A percentile compares a stretch with the other conserved stretches of the same genome.
Conservation (phyloP, 2,113 vertebrate genomes). For the Podocnemis expansa region DNA sequence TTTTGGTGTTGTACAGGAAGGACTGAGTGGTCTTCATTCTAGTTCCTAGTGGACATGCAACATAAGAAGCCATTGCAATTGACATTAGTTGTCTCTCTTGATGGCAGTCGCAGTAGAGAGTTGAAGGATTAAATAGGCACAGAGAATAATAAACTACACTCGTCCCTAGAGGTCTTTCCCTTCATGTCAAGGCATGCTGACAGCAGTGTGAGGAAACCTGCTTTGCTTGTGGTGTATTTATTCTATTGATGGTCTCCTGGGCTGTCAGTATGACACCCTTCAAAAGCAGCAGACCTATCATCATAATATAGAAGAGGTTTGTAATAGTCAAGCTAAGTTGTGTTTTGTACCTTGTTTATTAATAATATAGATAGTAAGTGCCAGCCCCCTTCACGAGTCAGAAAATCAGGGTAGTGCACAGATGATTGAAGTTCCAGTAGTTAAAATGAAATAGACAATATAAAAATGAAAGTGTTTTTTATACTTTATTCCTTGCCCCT, state of each 20-base stretch:
- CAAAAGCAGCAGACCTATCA: neutral
- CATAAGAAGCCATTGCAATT: neutral
- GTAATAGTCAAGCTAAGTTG: constrained; percentile 63
- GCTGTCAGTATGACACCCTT: neutral
- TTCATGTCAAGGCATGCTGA: neutral
- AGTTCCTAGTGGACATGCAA: neutral
- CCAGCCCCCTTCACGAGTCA: constrained; percentile 63
- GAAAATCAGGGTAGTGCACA: constrained; percentile 54
- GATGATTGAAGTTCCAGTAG: constrained; percentile 66
- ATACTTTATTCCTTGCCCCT: constrained; percentile 47
- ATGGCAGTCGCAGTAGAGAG: neutral
- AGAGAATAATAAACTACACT: neutral
- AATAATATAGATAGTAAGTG: constrained; percentile 62
- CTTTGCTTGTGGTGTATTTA: neutral
- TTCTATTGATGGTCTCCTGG: neutral
- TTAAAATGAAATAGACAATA: constrained; percentile 70
- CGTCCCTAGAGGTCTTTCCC: neutral
- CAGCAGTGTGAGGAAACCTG: fast-evolving
- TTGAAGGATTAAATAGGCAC: neutral
- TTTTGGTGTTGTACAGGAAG: neutral
- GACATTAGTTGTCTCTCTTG: neutral
- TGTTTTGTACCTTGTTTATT: constrained; percentile 64
- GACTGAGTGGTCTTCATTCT: neutral
- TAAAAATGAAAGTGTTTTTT: constrained; percentile 60
- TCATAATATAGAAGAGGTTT: neutral